These are phyloP conservation scores for Bubo bubo DNA, from an alignment of 2,113 vertebrate species.

Conservation along the genomic window DNA sequence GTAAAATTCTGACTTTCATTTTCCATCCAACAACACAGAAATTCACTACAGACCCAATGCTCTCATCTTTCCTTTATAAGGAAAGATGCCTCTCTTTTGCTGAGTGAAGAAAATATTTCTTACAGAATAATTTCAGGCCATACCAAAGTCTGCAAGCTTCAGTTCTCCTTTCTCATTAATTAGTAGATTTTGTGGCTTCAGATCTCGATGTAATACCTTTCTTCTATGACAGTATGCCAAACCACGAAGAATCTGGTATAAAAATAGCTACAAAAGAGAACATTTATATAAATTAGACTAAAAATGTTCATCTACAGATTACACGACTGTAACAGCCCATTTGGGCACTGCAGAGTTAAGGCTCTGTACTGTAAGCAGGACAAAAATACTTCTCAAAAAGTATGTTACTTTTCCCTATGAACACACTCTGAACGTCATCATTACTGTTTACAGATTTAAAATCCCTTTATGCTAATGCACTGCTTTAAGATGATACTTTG, in stretches of 20 bases:
- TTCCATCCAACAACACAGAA: neutral
- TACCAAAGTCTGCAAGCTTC: constrained; percentile 98
- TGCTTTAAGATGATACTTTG: neutral
- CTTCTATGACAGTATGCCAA: constrained; percentile 96
- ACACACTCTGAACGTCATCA: neutral
- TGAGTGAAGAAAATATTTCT: neutral
- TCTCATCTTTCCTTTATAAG: neutral
- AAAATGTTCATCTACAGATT: neutral
- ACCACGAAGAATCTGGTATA: constrained; percentile 96
- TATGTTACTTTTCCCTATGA: neutral
- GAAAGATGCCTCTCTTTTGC: neutral
- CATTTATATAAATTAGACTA: constrained; percentile 17
- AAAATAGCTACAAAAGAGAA: constrained; percentile 86
- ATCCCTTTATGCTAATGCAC: neutral
- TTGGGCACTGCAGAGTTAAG: neutral
- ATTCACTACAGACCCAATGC: neutral
- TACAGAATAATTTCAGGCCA: constrained; percentile 45
- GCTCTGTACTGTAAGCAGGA: neutral
- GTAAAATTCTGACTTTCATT: neutral
- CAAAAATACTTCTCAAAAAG: neutral
- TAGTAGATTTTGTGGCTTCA: constrained; percentile 97
- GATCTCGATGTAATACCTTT: constrained; percentile 94
- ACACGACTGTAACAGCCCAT: neutral
- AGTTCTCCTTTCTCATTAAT: constrained; percentile 97
- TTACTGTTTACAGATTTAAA: neutral